Percentiles rank a stretch among this genome's conserved stretches.
phyloP scores from a whole-genome alignment of 2,797 vertebrate species.

The Pogoniulus pusillus region DNA sequence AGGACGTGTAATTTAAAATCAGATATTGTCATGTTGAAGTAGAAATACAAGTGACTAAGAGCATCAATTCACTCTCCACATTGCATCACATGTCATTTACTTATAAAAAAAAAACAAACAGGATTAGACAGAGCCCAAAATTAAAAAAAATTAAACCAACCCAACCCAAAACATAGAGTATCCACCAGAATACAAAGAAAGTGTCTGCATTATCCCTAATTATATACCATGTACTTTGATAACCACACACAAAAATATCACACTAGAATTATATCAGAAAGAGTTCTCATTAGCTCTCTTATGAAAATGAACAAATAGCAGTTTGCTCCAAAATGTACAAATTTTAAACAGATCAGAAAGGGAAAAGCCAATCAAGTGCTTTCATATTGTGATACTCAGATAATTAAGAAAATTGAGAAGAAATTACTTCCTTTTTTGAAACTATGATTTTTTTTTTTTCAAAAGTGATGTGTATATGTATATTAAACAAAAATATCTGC shows the following conservation, averaged over 20 bases:
- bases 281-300: slow-evolving; percentile 64
- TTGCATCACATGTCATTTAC: background rate
- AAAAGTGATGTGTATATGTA: background rate
- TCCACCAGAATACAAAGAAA: slow-evolving; percentile 34
- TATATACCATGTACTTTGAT: slow-evolving; percentile 57
- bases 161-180: background rate
- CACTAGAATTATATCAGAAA: slow-evolving; percentile 57
- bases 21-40: background rate
- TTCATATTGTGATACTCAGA: background rate
- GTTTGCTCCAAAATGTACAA: slow-evolving; percentile 27
- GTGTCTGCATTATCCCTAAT: slow-evolving; percentile 62
- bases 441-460: background rate
- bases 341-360: slow-evolving; percentile 44
- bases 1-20: background rate
- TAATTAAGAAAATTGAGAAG: background rate
- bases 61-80: background rate
- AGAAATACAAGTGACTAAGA: background rate
- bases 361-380: background rate
- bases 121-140: background rate
- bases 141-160: background rate
- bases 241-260: slow-evolving; percentile 65
- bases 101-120: background rate
- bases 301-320: slow-evolving; percentile 71
- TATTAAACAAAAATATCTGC: accelerated
- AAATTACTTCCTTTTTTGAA: background rate